Evolutionary conservation across 2,797 vertebrate species (phyloP).

Genomic region (Cossypha heuglini): DNA sequence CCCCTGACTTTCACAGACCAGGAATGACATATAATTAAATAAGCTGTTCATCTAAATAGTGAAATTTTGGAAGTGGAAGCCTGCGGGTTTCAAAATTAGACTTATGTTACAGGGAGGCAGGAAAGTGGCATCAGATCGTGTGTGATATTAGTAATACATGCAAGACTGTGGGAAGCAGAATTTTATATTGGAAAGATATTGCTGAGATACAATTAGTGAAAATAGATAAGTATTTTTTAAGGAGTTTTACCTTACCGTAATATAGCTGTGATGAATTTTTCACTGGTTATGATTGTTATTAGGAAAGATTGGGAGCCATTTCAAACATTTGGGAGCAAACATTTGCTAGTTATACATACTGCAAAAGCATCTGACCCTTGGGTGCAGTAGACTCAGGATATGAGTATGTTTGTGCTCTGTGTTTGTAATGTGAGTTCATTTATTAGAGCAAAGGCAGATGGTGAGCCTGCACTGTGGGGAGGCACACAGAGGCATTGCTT

Average conservation of each 20-base stretch:
- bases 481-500: not conserved
- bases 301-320: not conserved
- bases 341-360: not conserved
- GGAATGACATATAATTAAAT: not conserved
- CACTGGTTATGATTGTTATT: not conserved
- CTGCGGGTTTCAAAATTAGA: not conserved
- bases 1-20: not conserved
- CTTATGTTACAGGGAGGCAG: not conserved
- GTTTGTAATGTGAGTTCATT: not conserved
- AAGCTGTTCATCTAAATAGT: not conserved
- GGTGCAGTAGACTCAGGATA: not conserved
- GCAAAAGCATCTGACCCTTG: not conserved
- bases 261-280: not conserved
- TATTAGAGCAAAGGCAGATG: slow-evolving; percentile 4
- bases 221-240: not conserved
- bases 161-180: not conserved
- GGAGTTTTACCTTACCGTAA: not conserved
- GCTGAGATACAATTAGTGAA: not conserved
- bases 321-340: not conserved
- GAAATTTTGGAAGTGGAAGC: not conserved
- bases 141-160: not conserved
- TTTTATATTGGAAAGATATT: not conserved
- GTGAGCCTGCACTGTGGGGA: not conserved
- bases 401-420: not conserved
- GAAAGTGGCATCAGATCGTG: not conserved